Evolutionary conservation across 1,140 invertebrate genomes (phyloP), one percentile per base, ranked within the genome.

Genomic region (Popillia japonica): DNA sequence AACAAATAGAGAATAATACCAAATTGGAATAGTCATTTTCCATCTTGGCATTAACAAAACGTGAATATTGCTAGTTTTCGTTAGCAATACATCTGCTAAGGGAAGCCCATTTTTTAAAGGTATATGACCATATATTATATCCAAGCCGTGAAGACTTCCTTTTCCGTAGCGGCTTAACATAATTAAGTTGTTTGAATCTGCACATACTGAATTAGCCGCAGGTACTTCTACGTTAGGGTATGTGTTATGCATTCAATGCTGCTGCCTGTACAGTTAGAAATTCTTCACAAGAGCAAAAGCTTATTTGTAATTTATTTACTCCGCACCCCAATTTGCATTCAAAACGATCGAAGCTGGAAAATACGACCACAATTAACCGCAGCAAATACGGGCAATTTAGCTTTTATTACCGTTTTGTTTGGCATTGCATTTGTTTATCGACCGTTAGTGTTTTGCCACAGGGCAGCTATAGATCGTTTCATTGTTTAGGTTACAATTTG

Each of bases 261-360:
- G 17, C n/a, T n/a, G 17, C 22, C 23, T 20, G n/a, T 64, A 17
- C 61, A 64, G 61, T 17, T 64, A n/a, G n/a, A 11, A 64, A 6
- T n/a, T n/a, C n/a, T n/a, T n/a, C n/a, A 11, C 61, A 64, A 64
- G 61, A 64, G 6, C 22, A 64, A 64, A 27, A 64, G n/a, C 3
- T 64, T 64, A n/a, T n/a, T n/a, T n/a, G n/a, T n/a, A n/a, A n/a
- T n/a, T 64, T 64, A 64, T 64, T 6, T 64, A 64, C 61, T 9
- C 4, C 61, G 23, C 2, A 9, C 22, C 61, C 61, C 17, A 27
- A 64, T 17, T 64, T 64, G 61, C 61, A 64, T 64, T 17, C 22
- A 27, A 11, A 64, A 64, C 23, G 17, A 20, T 27, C n/a, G 1
- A 27, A 64, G 11, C 4, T 64, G 61, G 17, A 64, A 64, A 64